Conservation (phyloP, 2,888 invertebrate genomes). For the Chrysopilus asiliformis region DNA sequence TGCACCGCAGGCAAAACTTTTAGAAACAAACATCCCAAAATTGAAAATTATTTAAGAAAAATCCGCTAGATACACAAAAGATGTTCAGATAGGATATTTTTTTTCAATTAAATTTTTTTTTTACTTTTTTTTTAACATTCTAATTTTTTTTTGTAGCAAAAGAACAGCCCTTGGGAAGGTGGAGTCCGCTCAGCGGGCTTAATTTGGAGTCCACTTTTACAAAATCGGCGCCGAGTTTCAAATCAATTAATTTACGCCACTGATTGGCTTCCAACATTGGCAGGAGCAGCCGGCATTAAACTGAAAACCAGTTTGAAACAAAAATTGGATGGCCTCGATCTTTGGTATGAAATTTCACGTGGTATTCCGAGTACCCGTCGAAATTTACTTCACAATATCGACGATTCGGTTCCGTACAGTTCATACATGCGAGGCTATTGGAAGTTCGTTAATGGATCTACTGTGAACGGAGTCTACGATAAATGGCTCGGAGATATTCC, state of each 20-base stretch:
- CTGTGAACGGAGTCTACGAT: slow-evolving; percentile 19
- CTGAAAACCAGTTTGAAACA: slow-evolving; percentile 23
- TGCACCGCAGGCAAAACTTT: too few relatives aligned
- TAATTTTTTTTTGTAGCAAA: slow-evolving; percentile 39
- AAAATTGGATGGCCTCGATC: slow-evolving; percentile 50
- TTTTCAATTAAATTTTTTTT: slow-evolving; percentile 2
- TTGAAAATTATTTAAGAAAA: neutral
- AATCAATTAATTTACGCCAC: slow-evolving; percentile 59
- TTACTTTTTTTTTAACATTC: neutral
- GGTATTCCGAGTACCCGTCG: slow-evolving; percentile 37
- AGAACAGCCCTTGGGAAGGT: slow-evolving; percentile 75
- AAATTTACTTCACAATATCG: slow-evolving; percentile 57
- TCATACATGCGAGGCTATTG: slow-evolving; percentile 22
- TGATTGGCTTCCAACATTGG: slow-evolving; percentile 72
- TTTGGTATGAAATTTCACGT: slow-evolving; percentile 49
- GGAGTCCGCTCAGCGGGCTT: slow-evolving; percentile 63
- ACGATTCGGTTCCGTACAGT: slow-evolving; percentile 40
- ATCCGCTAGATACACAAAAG: too few relatives aligned
- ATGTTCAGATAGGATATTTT: too few relatives aligned
- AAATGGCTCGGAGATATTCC: slow-evolving; percentile 20
- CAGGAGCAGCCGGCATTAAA: slow-evolving; percentile 24
- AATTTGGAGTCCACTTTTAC: slow-evolving; percentile 55
- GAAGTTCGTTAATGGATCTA: slow-evolving; percentile 31
- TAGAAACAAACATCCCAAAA: too few relatives aligned
- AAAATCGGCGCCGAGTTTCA: slow-evolving; percentile 41